Evolutionary conservation across 2,888 invertebrate species (phyloP), one percentile per base, ranked within the genome.

Genomic region (Empis stercorea): DNA sequence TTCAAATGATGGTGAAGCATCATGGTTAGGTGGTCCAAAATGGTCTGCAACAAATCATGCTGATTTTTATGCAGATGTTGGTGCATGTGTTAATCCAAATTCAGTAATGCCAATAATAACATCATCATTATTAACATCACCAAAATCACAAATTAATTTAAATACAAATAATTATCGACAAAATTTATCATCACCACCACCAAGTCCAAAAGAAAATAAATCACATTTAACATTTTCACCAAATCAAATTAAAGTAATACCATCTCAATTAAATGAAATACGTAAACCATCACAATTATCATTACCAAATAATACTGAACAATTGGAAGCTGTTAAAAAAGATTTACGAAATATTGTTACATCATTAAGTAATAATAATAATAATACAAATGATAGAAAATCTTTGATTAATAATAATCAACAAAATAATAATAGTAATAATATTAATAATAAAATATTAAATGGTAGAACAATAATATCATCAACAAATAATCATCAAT

Each of bases 71-170:
- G 80, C 81, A 13, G 81, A 87, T 54, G 81, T 91, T 78, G 92
- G 70, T 0, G 69, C 68, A 3, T 70, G 70, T 48, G 69, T 92
- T 6, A 91, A 92, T 71, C 92, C 92, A 5, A 89, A 87, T 61
- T 87, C 86, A 23, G 89, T 91, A 39, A 84, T 91, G 81, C 91
- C 92, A 2, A 73, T 84, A 36, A 77, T 83, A 53, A 78, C 79
- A 49, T 72, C 73, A 17, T 62, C 73, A 34, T 57, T 62, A 43
- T 39, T 63, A 37, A 59, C 61, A 45, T 61, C 62, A 34, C 61
- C 62, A n/a, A 62, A 62, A 55, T 56, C 58, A 38, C 63, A 60
- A 51, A 59, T 64, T 4, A 64, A 64, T 54, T 57, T 61, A 34
- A 63, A 55, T 51, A 55, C 57, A 32, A 50, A 49, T 27, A 52